Conservation (phyloP, 2,888 invertebrate species). For the Heliconius aoede region DNA sequence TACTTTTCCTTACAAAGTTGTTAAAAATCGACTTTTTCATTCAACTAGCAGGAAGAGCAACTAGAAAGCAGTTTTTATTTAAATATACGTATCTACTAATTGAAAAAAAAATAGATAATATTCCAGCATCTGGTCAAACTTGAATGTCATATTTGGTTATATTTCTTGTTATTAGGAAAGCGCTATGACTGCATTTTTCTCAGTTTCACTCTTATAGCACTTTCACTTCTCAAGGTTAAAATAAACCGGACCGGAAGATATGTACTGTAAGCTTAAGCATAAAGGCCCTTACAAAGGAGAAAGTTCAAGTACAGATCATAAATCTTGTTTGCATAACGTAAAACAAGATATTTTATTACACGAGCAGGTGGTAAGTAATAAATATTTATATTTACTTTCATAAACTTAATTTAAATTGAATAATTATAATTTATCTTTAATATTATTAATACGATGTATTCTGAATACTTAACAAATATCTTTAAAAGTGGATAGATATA, state of each 20-base stretch:
- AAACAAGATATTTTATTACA: conserved; percentile 8
- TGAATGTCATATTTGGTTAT: conserved; percentile 59
- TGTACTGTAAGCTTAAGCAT: conserved; percentile 8
- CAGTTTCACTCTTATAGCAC: conserved; percentile 65
- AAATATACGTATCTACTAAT: conserved; percentile 35
- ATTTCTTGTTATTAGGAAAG: conserved; percentile 67
- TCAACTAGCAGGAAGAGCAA: conserved; percentile 19
- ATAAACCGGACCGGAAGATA: conserved; percentile 20
- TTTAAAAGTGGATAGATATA: conserved; percentile 11
- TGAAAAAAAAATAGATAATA: conserved; percentile 49
- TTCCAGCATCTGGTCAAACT: conserved; percentile 57
- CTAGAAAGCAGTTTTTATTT: conserved; percentile 48
- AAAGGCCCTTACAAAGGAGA: conserved; percentile 31
- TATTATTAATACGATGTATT: background rate
- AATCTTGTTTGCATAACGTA: conserved; percentile 3
- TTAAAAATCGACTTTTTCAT: conserved; percentile 39
- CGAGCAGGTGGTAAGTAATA: background rate
- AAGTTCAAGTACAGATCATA: conserved; percentile 24
- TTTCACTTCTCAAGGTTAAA: conserved; percentile 62
- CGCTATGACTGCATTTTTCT: conserved; percentile 68
- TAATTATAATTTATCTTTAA: background rate
- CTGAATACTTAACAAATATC: background rate
- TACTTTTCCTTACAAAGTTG: conserved; percentile 49
- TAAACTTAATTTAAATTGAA: background rate
- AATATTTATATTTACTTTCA: background rate